These are phyloP conservation scores for Neoaliturus tenellus DNA, from an alignment of 2,888 invertebrate genomes.

Conservation along the genomic window DNA sequence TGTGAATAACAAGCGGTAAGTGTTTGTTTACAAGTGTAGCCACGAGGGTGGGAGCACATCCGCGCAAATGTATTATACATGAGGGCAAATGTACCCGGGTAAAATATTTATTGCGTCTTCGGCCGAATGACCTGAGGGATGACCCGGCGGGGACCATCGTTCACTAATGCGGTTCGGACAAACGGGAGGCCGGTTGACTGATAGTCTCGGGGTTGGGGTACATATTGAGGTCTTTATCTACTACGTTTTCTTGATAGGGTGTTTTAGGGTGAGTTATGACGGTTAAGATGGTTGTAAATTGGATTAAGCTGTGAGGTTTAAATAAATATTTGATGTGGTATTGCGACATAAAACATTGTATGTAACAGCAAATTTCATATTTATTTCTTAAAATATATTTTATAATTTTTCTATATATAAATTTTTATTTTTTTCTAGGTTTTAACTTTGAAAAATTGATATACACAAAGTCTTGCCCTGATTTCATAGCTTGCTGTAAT, in stretches of 20 bases:
- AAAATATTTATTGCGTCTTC: slow-evolving; percentile 17
- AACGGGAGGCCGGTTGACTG: background rate
- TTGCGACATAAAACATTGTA: too few species aligned
- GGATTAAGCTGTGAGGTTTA: too few species aligned
- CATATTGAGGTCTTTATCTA: slow-evolving; percentile 29
- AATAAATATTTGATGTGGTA: too few species aligned
- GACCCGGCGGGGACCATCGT: background rate
- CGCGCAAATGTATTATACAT: slow-evolving; percentile 3
- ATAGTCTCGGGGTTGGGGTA: background rate
- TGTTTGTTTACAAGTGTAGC: background rate
- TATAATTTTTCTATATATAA: too few species aligned
- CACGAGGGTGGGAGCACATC: background rate
- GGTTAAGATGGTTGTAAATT: background rate
- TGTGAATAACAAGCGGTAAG: background rate
- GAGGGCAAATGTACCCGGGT: background rate
- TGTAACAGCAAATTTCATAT: too few species aligned
- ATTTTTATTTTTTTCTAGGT: too few species aligned
- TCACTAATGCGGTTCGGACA: slow-evolving; percentile 2
- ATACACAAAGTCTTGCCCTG: too few species aligned
- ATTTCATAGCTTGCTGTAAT: too few species aligned
- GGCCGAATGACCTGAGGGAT: slow-evolving; percentile 14
- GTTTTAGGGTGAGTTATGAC: background rate
- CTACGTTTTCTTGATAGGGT: background rate
- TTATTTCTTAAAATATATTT: too few species aligned
- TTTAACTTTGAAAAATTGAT: too few species aligned